Evolutionary conservation across 2,113 vertebrate genomes (phyloP), one percentile per base, ranked within the genome.

Genomic region (Cephalopterus ornatus): DNA sequence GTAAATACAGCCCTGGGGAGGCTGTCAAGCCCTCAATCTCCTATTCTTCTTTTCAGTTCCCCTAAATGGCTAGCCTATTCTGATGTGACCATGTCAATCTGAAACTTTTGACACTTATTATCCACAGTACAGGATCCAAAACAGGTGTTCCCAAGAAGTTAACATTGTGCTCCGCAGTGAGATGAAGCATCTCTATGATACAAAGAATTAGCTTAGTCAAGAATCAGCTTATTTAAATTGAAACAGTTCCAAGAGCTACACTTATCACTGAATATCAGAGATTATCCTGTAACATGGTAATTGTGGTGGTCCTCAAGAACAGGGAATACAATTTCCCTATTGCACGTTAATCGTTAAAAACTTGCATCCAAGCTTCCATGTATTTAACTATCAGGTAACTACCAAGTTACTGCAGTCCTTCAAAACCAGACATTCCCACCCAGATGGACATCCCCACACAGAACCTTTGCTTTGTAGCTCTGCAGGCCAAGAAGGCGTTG

Each of bases 11-110:
- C 26, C 37, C 66, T 30, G 30, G 21, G 44, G 50, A 73, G 30
- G 18, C 24, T 77, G 44, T 63, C 16, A 87, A 59, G 8, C 14
- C 16, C 5, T 79, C 15, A 3, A 15, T n/a, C 4, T 37, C 8
- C 33, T 55, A 12, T 32, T 61, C n/a, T 47, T 76, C 32, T 39
- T 55, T 78, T 18, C 15, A 63, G 13, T 39, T 58, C 6, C 11
- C 17, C 9, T 63, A 42, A 76, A 55, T 32, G 11, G 9, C 41
- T 46, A 61, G 37, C 56, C 23, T 47, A 6, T 67, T 83, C 26
- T 52, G 62, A 23, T 55, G 11, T 0, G 0, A 83, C 5, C 17
- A 16, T 24, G 8, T 2, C 26, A 33, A 35, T n/a, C 13, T 44
- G 39, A 74, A 65, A 20, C n/a, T 14, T 8, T 68, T 37, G 37